phyloP scores from a whole-genome alignment of 2,113 vertebrate species.

The Halcyon senegalensis region DNA sequence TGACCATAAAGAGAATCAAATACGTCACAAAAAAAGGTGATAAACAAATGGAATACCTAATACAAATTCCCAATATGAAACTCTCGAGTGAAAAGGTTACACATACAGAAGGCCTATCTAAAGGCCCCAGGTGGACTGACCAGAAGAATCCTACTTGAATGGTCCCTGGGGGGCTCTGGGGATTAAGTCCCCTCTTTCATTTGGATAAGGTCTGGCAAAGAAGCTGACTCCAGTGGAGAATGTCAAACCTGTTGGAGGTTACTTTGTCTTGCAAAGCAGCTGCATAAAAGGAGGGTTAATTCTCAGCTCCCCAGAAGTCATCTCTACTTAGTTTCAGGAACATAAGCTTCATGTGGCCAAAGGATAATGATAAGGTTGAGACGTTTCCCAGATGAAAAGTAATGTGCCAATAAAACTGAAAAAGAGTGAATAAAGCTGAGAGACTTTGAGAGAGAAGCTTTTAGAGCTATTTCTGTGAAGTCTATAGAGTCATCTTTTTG shows the following conservation, averaged over 20 bases:
- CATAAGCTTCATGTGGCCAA: not conserved
- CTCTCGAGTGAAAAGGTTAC: not conserved
- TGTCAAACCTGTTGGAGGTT: slow-evolving; percentile 19
- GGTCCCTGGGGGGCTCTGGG: not conserved
- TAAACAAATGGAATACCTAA: not conserved
- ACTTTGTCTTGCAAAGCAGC: slow-evolving; percentile 47
- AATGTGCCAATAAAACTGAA: not conserved
- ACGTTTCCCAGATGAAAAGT: not conserved
- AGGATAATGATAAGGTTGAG: not conserved
- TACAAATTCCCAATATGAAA: not conserved
- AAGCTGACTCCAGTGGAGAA: not conserved
- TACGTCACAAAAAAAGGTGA: not conserved
- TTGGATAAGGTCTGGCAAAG: not conserved
- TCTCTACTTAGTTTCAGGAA: not conserved
- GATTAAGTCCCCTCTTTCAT: not conserved
- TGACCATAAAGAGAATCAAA: not conserved
- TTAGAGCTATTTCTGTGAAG: not conserved
- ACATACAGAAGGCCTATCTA: not conserved
- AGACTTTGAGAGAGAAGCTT: not conserved
- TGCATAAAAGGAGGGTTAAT: slow-evolving; percentile 12
- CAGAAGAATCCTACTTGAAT: not conserved
- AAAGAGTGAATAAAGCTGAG: not conserved
- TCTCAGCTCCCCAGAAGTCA: slow-evolving; percentile 5
- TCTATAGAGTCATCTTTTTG: not conserved
- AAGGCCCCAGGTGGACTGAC: not conserved